Percentiles rank a stretch among this genome's conserved stretches.
phyloP scores from a whole-genome alignment of 23 tunicate genomes.

The Trididemnum miniatum region DNA sequence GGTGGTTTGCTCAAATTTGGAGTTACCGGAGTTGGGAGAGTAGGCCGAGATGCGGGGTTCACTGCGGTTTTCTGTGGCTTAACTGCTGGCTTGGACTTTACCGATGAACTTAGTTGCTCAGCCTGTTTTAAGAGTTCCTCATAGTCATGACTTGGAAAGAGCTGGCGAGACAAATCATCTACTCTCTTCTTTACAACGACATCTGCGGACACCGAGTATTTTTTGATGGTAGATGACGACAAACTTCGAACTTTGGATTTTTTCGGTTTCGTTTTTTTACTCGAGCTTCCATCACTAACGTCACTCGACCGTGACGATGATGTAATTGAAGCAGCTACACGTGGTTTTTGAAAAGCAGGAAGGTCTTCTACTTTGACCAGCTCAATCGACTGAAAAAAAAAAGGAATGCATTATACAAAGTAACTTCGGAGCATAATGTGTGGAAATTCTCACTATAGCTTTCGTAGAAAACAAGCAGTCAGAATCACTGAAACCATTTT shows the following conservation, averaged over 20 bases:
- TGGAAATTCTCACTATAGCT: too few species aligned
- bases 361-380: background rate
- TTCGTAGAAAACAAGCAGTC: too few species aligned
- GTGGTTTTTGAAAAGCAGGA: background rate
- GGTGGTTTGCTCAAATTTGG: background rate
- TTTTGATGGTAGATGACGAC: constrained; percentile 1
- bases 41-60: background rate
- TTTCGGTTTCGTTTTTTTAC: background rate
- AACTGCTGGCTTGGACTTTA: background rate
- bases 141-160: constrained; percentile 27
- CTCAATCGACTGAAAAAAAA: background rate
- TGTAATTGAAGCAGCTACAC: background rate
- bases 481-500: too few species aligned
- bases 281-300: background rate
- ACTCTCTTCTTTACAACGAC: background rate
- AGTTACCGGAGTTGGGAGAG: background rate
- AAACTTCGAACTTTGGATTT: background rate
- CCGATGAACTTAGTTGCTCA: constrained; percentile 27
- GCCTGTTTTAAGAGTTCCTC: constrained; percentile 55
- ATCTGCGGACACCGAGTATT: background rate
- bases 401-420: background rate
- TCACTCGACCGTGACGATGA: background rate
- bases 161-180: background rate
- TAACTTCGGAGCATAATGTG: too few species aligned
- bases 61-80: background rate